These are phyloP conservation scores for Stichopus horrens DNA, from an alignment of 53 echinoderm and acorn worm species.

Conservation along the genomic window DNA sequence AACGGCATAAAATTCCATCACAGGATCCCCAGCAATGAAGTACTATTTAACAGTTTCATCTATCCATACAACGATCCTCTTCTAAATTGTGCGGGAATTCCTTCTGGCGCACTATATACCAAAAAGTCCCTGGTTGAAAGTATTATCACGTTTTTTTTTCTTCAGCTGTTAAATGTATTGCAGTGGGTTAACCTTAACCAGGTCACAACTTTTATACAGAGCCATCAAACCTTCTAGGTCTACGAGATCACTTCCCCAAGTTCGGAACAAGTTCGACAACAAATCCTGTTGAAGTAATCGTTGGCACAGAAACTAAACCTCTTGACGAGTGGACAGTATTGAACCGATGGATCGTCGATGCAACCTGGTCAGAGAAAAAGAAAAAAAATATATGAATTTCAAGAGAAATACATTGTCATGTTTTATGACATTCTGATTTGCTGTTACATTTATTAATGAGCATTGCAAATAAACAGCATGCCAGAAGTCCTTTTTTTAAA, in stretches of 20 bases:
- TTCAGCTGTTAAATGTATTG: slow-evolving; percentile 16
- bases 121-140: background rate
- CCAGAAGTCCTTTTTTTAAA: too few relatives aligned
- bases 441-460: too few relatives aligned
- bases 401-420: background rate
- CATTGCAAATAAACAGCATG: too few relatives aligned
- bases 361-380: slow-evolving; percentile 60
- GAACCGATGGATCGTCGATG: slow-evolving; percentile 67
- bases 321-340: slow-evolving; percentile 88
- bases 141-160: background rate
- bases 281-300: slow-evolving; percentile 88
- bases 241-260: slow-evolving; percentile 4
- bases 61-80: too few relatives aligned
- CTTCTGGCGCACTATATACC: too few relatives aligned
- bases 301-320: slow-evolving; percentile 89
- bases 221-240: background rate
- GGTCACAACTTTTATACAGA: background rate
- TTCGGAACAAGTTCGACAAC: slow-evolving; percentile 72
- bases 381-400: background rate
- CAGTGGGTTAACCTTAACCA: background rate
- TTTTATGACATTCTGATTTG: too few relatives aligned
- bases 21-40: too few relatives aligned
- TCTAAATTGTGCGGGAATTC: too few relatives aligned
- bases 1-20: too few relatives aligned
- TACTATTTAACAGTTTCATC: too few relatives aligned